Evolutionary conservation across 2,113 vertebrate genomes (phyloP), one percentile per base, ranked within the genome.

Genomic region (Zosterops pallidus): DNA sequence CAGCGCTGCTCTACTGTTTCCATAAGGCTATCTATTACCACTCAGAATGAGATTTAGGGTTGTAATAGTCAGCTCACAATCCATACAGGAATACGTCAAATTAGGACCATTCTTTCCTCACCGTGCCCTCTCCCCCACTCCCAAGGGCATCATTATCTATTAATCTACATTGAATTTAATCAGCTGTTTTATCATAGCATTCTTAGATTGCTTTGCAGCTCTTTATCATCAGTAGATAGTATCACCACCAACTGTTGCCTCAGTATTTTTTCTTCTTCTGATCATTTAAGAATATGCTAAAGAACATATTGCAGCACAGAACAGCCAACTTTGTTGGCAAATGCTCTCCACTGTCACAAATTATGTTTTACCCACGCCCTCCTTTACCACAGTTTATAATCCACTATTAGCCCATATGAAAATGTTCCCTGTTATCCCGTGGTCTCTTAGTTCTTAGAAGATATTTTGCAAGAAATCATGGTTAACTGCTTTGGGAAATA

Each of bases 21-120:
- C 75, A 93, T 80, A 86, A 88, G 11, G 25, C 75, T 92, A 90
- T 92, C 94, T 94, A 97, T 95, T 97, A 94, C 35, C 18, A 72
- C 31, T 83, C 57, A 70, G 68, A 95, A 97, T 92, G 90, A 96
- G 88, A 92, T 93, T 93, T 83, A 93, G 50, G 14, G 59, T 35
- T 90, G n/a, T 83, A 96, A 94, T 74, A 90, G 78, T 74, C 85
- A 88, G 68, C 37, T 57, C 75, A 85, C 41, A 80, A 62, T 25
- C 31, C 33, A 80, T 39, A 17, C 21, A 86, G 93, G 55, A 92
- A 93, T 64, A 88, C 14, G 17, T 53, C 71, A 94, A 94, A 90
- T 92, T 95, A 93, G 71, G 76, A 77, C 59, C n/a, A 75, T 81
- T 94, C 26, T 90, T 50, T 35, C 42, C 26, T 69, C 1, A 0